Base-by-base conservation (phyloP, 2,888 invertebrate species). In the Drosophila ustulata region DNA sequence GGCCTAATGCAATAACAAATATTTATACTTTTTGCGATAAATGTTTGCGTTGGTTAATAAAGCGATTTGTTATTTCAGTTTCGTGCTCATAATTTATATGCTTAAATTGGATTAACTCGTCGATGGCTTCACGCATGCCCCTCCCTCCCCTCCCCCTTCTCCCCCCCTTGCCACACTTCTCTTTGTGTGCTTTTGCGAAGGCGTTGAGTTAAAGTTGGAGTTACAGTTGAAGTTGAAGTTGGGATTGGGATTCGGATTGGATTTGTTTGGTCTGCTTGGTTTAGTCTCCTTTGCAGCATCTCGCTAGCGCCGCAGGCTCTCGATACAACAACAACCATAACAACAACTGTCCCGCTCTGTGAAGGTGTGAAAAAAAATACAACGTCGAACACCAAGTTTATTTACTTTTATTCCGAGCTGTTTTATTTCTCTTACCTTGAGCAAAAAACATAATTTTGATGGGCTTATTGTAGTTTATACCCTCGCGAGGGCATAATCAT, bases 11-110 rank as follows among this genome's bases (percentile, higher is more conserved):
- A 85, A 85, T 85, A 91, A 90, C 91, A 91, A 91, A 91, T 91
- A 91, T 91, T 91, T 91, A 91, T 91, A 91, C 89, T 90, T 85
- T 76, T 89, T 86, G 90, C 89, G 91, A 91, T 91, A 91, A 90
- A 83, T 89, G 89, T 89, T 89, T 83, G 83, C 83, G 81, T 91
- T 88, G 87, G 84, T 88, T 88, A 91, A 88, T 84, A 88, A 81
- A 80, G 78, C 79, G 78, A 91, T 90, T 90, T 88, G 82, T 90
- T 91, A 88, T 85, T 82, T 88, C 72, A 46, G 78, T 65, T 85
- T 85, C 85, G 70, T 75, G 88, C 73, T 68, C 89, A 85, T 85
- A 85, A 85, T 88, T 85, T 85, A 85, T 85, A 88, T 74, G 85
- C 85, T 80, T 58, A 85, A 85, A 85, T 85, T 85, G 85, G 85